Conservation (phyloP, 2,797 vertebrate genomes). For the Garrulus glandarius region DNA sequence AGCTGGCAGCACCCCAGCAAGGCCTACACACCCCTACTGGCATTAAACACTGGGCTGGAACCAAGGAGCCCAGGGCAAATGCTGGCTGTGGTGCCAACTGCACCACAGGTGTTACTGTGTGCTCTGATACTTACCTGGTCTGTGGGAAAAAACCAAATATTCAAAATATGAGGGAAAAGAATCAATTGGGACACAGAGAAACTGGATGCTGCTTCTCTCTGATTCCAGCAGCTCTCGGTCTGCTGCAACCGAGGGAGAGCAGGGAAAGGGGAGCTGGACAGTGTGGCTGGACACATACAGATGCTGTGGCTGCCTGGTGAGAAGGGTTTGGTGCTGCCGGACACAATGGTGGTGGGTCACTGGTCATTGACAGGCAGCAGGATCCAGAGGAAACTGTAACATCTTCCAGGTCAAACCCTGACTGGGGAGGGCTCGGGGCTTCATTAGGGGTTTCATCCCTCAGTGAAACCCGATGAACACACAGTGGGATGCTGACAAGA, state of each 20-base stretch:
- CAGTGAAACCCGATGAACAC: neutral
- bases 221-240: neutral
- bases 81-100: neutral
- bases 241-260: neutral
- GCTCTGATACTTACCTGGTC: neutral
- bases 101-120: accelerated
- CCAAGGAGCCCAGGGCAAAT: accelerated
- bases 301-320: neutral
- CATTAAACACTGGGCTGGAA: neutral
- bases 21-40: neutral
- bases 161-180: neutral
- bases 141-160: neutral
- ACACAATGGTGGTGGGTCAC: accelerated
- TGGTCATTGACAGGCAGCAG: neutral
- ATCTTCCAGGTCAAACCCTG: neutral
- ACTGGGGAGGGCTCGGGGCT: neutral
- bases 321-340: neutral
- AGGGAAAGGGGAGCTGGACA: neutral
- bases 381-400: neutral
- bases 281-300: accelerated
- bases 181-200: neutral
- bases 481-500: neutral
- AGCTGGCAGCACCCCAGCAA: neutral
- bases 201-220: accelerated
- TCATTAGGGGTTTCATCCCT: neutral